phyloP scores from a whole-genome alignment of 1,140 invertebrate genomes.

The Drosophila willistoni region DNA sequence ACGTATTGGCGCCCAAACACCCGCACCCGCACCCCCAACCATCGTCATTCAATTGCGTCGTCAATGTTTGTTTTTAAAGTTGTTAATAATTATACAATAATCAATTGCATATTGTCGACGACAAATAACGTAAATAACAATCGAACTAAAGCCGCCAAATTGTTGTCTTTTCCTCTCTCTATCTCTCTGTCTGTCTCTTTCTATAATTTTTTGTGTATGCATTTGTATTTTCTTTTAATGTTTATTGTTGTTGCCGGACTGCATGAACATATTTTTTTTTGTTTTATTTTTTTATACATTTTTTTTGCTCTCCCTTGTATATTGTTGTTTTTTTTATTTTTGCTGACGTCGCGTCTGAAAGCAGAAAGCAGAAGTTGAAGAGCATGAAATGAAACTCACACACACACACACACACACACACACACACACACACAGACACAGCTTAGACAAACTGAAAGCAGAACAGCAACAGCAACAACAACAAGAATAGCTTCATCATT shows the following conservation, averaged over 20 bases:
- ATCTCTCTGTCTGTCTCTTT: no score
- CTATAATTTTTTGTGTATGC: not conserved
- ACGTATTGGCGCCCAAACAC: constrained; percentile 3
- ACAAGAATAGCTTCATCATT: not conserved
- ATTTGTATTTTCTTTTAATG: constrained; percentile 33
- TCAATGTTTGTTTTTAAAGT: constrained; percentile 37
- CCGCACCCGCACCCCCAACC: no score
- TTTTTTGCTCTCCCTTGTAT: not conserved
- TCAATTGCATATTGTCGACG: constrained; percentile 30
- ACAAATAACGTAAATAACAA: constrained; percentile 2
- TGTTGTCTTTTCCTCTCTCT: no score
- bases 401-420: not conserved
- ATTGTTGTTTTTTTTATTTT: constrained; percentile 33
- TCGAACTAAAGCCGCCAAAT: no score
- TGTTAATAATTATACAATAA: constrained; percentile 53
- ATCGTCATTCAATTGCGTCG: constrained; percentile 37
- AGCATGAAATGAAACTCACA: constrained; percentile 8
- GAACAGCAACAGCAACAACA: not conserved
- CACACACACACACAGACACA: not conserved
- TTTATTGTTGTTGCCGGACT: constrained; percentile 35
- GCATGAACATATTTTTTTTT: constrained; percentile 29
- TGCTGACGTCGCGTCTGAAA: constrained; percentile 52
- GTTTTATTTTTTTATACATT: constrained; percentile 2
- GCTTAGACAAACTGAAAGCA: constrained; percentile 2
- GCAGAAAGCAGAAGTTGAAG: constrained; percentile 10